phyloP scores from a whole-genome alignment of 2,113 vertebrate species.

The Cheirogaleus medius region DNA sequence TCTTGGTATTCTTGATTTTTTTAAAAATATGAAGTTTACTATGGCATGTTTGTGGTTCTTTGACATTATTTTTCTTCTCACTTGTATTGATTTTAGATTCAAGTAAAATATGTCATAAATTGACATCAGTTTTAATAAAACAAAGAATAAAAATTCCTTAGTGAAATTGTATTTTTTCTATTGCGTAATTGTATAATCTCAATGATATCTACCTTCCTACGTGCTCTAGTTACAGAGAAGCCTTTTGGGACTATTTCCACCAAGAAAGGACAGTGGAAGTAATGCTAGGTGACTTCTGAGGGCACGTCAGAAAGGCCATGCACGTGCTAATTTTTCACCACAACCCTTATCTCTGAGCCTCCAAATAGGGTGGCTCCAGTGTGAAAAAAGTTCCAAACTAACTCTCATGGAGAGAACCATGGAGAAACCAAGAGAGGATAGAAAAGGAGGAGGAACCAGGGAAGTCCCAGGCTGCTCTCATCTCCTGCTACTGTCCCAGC shows the following conservation, averaged over 20 bases:
- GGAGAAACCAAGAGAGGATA: background rate
- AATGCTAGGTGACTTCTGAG: no score
- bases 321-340: background rate
- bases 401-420: background rate
- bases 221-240: background rate
- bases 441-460: background rate
- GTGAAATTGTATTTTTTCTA: background rate
- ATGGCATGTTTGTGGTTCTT: background rate
- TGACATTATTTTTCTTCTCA: background rate
- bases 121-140: background rate
- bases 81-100: background rate
- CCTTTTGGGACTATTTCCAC: background rate
- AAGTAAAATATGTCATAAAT: background rate
- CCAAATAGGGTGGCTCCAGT: rapidly evolving
- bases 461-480: background rate
- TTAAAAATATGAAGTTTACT: background rate
- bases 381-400: background rate
- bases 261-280: background rate
- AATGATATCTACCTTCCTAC: no score
- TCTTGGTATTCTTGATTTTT: background rate
- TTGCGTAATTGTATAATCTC: background rate
- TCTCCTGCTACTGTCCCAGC: rapidly evolving
- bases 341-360: rapidly evolving
- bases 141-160: background rate
- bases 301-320: background rate